Evolutionary conservation across 2,113 vertebrate genomes (phyloP).

Genomic region (Caracal caracal): DNA sequence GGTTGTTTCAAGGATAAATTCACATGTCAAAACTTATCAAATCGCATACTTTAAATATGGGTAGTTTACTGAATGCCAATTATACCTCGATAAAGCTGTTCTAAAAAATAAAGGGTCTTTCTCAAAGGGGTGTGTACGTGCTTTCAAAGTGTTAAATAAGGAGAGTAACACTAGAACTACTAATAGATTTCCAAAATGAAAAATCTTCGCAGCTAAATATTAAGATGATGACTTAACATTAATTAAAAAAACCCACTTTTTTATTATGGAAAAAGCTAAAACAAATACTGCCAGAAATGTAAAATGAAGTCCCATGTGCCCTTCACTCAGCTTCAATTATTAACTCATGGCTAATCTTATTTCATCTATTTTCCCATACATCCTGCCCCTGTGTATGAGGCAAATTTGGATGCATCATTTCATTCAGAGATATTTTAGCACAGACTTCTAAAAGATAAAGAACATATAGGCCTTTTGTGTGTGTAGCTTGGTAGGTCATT

Average conservation of each 20-base stretch:
- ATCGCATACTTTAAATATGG: background rate
- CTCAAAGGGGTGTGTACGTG: background rate
- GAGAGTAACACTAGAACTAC: background rate
- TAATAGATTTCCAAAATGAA: background rate
- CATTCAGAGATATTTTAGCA: constrained; percentile 4
- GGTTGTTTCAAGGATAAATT: background rate
- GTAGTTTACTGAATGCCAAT: background rate
- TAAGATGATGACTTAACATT: background rate
- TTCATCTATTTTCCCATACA: background rate
- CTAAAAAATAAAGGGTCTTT: background rate
- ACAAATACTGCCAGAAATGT: background rate
- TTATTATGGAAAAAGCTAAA: background rate
- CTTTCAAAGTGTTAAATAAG: background rate
- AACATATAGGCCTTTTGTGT: background rate
- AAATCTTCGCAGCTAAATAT: background rate
- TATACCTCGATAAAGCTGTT: background rate
- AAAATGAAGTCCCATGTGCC: background rate
- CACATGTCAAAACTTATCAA: background rate
- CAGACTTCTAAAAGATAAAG: background rate
- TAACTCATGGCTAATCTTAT: background rate
- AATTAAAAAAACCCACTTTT: background rate
- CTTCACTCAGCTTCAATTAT: background rate
- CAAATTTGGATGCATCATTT: background rate
- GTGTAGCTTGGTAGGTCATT: background rate
- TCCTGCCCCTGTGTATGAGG: background rate